phyloP scores from a whole-genome alignment of 64 coral and sea anemone species.

The Catalaphyllia jardinei region DNA sequence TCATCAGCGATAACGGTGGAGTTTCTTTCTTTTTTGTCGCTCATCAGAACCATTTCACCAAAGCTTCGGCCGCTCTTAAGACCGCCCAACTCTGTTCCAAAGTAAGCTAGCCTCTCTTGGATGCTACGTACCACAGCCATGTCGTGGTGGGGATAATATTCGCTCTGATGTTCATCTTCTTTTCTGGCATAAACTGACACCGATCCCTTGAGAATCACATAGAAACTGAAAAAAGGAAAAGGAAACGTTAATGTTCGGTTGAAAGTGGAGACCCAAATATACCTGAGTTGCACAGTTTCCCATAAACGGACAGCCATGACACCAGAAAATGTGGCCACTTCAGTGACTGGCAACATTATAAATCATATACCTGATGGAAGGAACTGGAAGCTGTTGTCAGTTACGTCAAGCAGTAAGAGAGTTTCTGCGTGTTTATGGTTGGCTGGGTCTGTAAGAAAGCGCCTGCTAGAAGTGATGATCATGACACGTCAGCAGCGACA shows the following conservation, averaged over 20 bases:
- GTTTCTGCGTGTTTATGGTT: too few relatives aligned
- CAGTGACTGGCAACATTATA: too few relatives aligned
- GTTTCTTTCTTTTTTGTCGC: conserved; percentile 76
- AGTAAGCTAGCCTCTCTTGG: conserved; percentile 70
- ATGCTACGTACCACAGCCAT: conserved; percentile 31
- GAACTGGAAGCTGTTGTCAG: too few relatives aligned
- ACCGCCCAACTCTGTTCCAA: conserved; percentile 70
- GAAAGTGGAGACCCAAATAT: too few relatives aligned
- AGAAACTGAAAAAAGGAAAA: conserved; percentile 59
- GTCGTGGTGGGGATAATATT: conserved; percentile 43
- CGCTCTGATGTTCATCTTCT: conserved; percentile 56
- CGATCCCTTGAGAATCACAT: conserved; percentile 84
- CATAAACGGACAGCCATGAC: too few relatives aligned
- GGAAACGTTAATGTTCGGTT: background rate
- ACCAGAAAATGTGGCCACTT: too few relatives aligned
- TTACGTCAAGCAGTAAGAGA: too few relatives aligned
- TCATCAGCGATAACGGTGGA: conserved; percentile 83
- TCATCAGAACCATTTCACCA: conserved; percentile 71
- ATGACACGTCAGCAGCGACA: too few relatives aligned
- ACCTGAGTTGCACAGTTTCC: too few relatives aligned
- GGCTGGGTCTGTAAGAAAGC: too few relatives aligned
- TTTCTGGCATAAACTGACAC: conserved; percentile 81
- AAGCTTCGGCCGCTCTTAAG: conserved; percentile 75
- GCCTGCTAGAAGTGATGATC: too few relatives aligned
- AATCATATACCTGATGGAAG: too few relatives aligned